These are phyloP conservation scores for Eilema caniola DNA, from an alignment of 2,888 invertebrate genomes.

Conservation along the genomic window DNA sequence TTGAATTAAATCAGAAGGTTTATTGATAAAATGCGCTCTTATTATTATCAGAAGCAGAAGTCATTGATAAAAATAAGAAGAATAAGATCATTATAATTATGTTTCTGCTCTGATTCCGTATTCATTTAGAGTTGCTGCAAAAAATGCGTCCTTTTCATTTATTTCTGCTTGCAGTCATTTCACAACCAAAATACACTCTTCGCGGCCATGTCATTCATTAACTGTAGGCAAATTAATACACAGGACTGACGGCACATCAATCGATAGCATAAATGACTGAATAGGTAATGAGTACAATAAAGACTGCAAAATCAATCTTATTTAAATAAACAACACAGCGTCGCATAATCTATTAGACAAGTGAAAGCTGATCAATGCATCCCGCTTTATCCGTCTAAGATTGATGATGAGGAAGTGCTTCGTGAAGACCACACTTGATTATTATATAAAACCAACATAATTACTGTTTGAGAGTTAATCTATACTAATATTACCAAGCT, in stretches of 20 bases:
- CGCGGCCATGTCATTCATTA: too few species aligned
- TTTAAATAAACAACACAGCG: slow-evolving; percentile 30
- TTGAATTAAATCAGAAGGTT: too few species aligned
- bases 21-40: too few species aligned
- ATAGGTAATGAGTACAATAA: slow-evolving; percentile 7
- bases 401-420: slow-evolving; percentile 57
- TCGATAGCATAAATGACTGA: neutral
- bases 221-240: neutral
- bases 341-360: slow-evolving; percentile 44
- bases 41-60: too few species aligned
- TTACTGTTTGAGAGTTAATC: slow-evolving; percentile 47
- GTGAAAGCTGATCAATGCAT: slow-evolving; percentile 54
- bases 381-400: slow-evolving; percentile 44
- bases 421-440: slow-evolving; percentile 51
- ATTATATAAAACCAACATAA: slow-evolving; percentile 52
- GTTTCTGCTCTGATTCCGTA: too few species aligned
- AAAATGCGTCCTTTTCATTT: too few species aligned
- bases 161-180: too few species aligned
- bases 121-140: too few species aligned
- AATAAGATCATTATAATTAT: too few species aligned
- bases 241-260: neutral
- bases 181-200: too few species aligned
- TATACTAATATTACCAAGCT: too few species aligned
- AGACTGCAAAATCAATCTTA: slow-evolving; percentile 31
- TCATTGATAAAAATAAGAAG: too few species aligned